Base-by-base conservation (phyloP, 1,140 invertebrate species). In the Hycleus phaleratus region DNA sequence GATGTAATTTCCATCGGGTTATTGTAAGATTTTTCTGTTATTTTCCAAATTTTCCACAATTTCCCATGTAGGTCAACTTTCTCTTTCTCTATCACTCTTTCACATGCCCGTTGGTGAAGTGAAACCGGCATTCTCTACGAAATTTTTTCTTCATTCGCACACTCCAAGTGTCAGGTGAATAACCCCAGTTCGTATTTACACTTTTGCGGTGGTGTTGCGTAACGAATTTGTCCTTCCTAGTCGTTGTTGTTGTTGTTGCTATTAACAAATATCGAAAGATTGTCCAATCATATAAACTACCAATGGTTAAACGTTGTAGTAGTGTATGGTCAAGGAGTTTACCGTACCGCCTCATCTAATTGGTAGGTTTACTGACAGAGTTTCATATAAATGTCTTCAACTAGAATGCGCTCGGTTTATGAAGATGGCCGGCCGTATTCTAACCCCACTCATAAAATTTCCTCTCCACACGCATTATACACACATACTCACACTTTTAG, bases 1-100 rank as follows among this genome's bases (percentile, higher is more conserved):
- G 49, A 40, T 51, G 49, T 40, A 49, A 49, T 45, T 53, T 53
- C 45, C 51, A 49, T 32, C 32, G 4, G 3, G 32, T 32, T 32
- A 32, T 1, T 32, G 32, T 32, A 32, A 32, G 32, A 5, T 32
- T 3, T 32, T 7, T 7, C 7, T 32, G 7, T 32, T 32, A 32
- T 5, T 32, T 32, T 32, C 32, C 4, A 32, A 32, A 18, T 18
- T 32, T 32, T 32, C 32, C 4, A 32, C 7, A 32, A 32, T 32
- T 32, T 32, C 4, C 52, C 62, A 72, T 71, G 66, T 72, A 61
- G 70, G 70, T 71, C 70, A 72, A 71, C 69, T 71, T 71, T 72
- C 69, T 72, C 70, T 72, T 68, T n/a, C 48, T 32, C 32, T 32
- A 7, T 32, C 32, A 32, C 32, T 32, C 32, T 4, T 32, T 32